Evolutionary conservation across 1,140 invertebrate species (phyloP), one percentile per base, ranked within the genome.

Genomic region (Psix sp.): DNA sequence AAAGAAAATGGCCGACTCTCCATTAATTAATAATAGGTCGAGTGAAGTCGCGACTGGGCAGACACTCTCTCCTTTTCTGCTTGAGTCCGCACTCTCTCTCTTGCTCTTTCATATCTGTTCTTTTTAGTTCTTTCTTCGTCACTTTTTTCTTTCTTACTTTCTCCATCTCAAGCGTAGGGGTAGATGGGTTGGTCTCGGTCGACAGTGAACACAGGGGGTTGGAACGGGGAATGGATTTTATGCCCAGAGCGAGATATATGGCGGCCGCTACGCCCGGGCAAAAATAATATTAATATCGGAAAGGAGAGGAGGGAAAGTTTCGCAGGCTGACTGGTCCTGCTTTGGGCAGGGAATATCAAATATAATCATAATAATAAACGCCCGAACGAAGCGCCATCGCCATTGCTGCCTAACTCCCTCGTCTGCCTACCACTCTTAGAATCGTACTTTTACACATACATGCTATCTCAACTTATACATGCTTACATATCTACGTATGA

Each of bases 261-360:
- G 84, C 84, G 83, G 84, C 83, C 83, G 83, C 84, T 86, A 84
- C 81, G 84, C 84, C 84, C 84, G 84, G 84, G 84, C 84, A 86
- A 85, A 86, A 86, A 86, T 86, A 86, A 86, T 86, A 86, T 86
- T 86, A 86, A 86, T 84, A 86, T 86, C 84, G 84, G 84, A 85
- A 85, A 86, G 83, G 82, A 85, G 83, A 82, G 82, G 82, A 83
- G 84, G 83, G 82, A 86, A 86, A 84, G 83, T 86, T 84, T 86
- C 77, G 84, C 84, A 84, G 84, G 82, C 82, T 82, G 77, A 82
- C 81, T 82, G 77, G 81, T 78, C 82, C 80, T 80, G 80, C 83
- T 86, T 86, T 84, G 82, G 84, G 84, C 84, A 86, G 83, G 84
- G 82, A 81, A 86, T 86, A 86, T 85, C 84, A 83, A 83, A 79